phyloP scores from a whole-genome alignment of 2,113 vertebrate genomes.

The Rhinoderma darwinii region DNA sequence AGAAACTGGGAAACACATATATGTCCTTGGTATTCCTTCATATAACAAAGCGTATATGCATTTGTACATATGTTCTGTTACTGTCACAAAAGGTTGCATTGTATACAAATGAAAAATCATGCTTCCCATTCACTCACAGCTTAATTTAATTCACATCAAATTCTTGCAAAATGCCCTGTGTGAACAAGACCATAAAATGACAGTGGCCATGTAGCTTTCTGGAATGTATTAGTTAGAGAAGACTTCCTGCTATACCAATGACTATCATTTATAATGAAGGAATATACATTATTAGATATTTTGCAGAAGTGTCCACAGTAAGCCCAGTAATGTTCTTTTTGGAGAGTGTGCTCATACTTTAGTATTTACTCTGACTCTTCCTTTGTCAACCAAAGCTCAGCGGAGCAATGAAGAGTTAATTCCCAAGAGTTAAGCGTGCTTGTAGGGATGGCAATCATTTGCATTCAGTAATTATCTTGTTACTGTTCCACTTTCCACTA shows the following conservation, averaged over 20 bases:
- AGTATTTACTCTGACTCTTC: slow-evolving; percentile 9
- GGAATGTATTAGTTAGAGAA: too few species aligned
- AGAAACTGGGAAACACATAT: neutral
- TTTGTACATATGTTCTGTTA: too few species aligned
- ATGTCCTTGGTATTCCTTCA: too few species aligned
- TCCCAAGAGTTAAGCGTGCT: slow-evolving; percentile 61
- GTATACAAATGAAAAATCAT: too few species aligned
- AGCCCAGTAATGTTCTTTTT: neutral
- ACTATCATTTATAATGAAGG: neutral
- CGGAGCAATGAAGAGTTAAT: slow-evolving; percentile 63
- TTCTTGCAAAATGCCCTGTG: too few species aligned
- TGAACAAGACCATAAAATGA: too few species aligned
- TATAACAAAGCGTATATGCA: too few species aligned
- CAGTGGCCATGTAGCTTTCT: too few species aligned
- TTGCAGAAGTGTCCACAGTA: neutral
- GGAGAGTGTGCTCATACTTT: neutral
- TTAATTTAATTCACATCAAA: too few species aligned
- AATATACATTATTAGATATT: neutral
- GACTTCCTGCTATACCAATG: neutral
- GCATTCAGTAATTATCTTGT: slow-evolving; percentile 40
- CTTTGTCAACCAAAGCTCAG: slow-evolving; percentile 55
- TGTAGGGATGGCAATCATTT: slow-evolving; percentile 37
- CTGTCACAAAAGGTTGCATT: too few species aligned
- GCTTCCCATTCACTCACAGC: too few species aligned
- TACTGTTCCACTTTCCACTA: slow-evolving; percentile 31